Evolutionary conservation across 2,888 invertebrate species (phyloP), one percentile per base, ranked within the genome.

Genomic region (Rhingia rostrata): DNA sequence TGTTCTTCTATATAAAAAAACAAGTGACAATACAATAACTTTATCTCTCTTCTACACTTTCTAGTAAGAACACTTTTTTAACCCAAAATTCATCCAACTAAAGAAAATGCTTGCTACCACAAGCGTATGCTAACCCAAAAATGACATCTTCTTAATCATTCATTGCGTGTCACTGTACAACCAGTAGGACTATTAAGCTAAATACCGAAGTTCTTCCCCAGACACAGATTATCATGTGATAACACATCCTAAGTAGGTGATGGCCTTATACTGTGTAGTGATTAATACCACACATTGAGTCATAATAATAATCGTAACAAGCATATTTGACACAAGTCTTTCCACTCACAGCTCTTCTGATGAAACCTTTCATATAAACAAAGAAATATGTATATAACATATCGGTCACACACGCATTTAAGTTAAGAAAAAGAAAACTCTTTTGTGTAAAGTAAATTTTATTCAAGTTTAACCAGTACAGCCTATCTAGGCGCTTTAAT

Each of bases 131-230:
- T 35, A 33, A 5, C 10, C 33, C 14, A 30, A 53, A 63, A 74
- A 56, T 37, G 49, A 64, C 39, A 56, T 33, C 45, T 9, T 74
- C 22, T 49, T 47, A 49, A 58, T 56, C 49, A 49, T 64, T 64
- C 39, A 22, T 14, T 60, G 64, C 9, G 30, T 30, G 41, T 58
- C 63, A 79, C 51, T 64, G 60, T 37, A 45, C 30, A 54, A 51
- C 56, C 67, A 56, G 35, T 14, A 49, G 49, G 69, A 49, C 67
- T 63, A 81, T 81, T 74, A 69, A 81, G 63, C 70, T 60, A 82
- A 72, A 82, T 56, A 56, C 61, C 12, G 41, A 33, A 73, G 61
- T 39, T 49, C 41, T 4, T 74, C 56, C 78, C 67, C 49, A 35
- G 47, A 45, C 45, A 56, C 39, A 73, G 53, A 67, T 83, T 78